Conservation (phyloP, 2,797 vertebrate species). For the Threskiornis aethiopicus region DNA sequence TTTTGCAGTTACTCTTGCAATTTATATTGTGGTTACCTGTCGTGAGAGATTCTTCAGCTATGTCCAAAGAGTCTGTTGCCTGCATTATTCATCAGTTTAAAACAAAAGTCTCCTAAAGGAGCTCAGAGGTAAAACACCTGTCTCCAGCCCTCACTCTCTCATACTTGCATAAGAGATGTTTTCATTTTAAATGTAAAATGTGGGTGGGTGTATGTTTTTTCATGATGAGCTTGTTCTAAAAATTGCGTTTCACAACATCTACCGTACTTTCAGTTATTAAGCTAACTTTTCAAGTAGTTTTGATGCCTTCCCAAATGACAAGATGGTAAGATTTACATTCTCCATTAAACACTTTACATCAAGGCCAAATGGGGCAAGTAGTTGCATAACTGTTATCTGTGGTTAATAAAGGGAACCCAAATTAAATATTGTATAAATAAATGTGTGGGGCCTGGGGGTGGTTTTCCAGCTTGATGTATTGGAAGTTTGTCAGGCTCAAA, state of each 20-base stretch:
- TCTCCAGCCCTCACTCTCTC: not conserved
- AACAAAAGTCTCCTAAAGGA: not conserved
- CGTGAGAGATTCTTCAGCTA: not conserved
- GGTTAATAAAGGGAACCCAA: not conserved
- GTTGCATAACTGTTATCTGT: not conserved
- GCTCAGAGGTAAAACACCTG: not conserved
- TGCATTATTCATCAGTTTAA: not conserved
- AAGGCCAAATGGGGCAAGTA: not conserved
- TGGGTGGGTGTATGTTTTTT: not conserved
- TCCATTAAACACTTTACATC: not conserved
- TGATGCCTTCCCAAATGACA: not conserved
- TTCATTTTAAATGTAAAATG: not conserved
- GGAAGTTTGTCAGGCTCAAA: not conserved
- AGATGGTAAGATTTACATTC: not conserved
- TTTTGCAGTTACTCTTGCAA: not conserved
- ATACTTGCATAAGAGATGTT: not conserved
- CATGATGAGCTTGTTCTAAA: not conserved
- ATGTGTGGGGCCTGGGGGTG: not conserved
- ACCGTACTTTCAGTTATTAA: not conserved
- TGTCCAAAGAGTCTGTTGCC: not conserved
- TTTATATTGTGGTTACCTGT: not conserved
- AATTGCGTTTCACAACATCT: not conserved
- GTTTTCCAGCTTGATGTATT: not conserved
- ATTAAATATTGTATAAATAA: not conserved
- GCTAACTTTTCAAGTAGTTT: not conserved